Percentiles rank a stretch among this genome's conserved stretches.
phyloP scores from a whole-genome alignment of 2,888 invertebrate species.

The Isotomurus palustris region DNA sequence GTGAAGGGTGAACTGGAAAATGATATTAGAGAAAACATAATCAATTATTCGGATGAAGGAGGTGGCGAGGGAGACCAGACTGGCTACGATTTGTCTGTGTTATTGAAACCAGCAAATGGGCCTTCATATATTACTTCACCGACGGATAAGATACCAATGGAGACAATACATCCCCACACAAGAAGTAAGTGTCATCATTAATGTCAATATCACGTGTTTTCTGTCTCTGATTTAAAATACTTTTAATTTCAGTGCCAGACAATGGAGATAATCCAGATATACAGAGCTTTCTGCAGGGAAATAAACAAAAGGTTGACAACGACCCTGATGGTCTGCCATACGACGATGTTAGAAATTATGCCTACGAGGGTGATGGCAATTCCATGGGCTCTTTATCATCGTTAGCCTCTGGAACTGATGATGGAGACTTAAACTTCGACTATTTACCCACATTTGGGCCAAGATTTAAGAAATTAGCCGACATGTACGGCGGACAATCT shows the following conservation, averaged over 20 bases:
- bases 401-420: conserved; percentile 82
- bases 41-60: conserved; percentile 96
- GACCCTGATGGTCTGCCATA: conserved; percentile 88
- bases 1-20: conserved; percentile 83
- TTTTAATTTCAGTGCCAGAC: conserved; percentile 52
- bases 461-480: conserved; percentile 87
- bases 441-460: conserved; percentile 92
- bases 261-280: conserved; percentile 67
- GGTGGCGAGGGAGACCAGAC: conserved; percentile 94
- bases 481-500: conserved; percentile 88
- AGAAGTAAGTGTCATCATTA: conserved; percentile 42
- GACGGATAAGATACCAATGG: conserved; percentile 43
- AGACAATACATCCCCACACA: conserved; percentile 46
- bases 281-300: conserved; percentile 82
- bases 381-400: conserved; percentile 88
- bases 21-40: conserved; percentile 94
- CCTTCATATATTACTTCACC: conserved; percentile 39
- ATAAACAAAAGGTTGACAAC: conserved; percentile 82
- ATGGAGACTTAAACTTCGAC: conserved; percentile 89
- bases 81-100: conserved; percentile 79
- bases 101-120: conserved; percentile 51
- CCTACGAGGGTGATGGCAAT: conserved; percentile 95
- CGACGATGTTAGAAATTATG: conserved; percentile 95
- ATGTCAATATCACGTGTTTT: no score
- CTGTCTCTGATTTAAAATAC: no score